A percentile compares a stretch with the other conserved stretches of the same genome.
Conservation (phyloP, 1,140 invertebrate species). For the Yoshiicerus persimilis region DNA sequence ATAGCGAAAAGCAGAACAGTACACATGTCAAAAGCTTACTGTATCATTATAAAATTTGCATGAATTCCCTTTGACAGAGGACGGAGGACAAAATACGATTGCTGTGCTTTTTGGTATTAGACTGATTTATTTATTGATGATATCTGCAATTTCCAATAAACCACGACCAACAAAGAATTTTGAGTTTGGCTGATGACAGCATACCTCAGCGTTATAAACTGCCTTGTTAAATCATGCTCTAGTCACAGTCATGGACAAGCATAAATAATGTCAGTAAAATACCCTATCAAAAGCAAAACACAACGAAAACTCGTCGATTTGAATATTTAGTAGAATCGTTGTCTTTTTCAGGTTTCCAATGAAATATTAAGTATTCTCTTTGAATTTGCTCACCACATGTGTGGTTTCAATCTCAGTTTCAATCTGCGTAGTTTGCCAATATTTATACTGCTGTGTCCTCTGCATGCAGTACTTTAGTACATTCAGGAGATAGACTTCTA, state of each 20-base stretch:
- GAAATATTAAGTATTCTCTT: background rate
- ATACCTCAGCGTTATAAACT: background rate
- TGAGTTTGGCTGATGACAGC: background rate
- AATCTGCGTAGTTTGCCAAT: no score
- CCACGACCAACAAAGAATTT: background rate
- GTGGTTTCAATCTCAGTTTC: no score
- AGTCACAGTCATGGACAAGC: background rate
- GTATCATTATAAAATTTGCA: no score
- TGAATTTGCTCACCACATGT: background rate
- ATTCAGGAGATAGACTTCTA: no score
- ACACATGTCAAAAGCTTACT: no score
- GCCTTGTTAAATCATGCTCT: background rate
- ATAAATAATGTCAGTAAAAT: background rate
- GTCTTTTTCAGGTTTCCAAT: background rate
- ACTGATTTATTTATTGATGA: background rate
- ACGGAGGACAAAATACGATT: background rate
- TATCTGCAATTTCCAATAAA: background rate
- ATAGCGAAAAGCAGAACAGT: no score
- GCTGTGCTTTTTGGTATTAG: background rate
- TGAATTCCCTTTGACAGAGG: background rate
- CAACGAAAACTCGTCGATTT: background rate
- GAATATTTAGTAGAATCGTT: background rate
- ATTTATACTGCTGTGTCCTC: no score
- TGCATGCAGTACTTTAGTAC: no score
- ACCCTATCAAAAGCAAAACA: background rate